These are phyloP conservation scores for human (Homo sapiens) DNA, from an alignment of 2,113 vertebrate genomes.

Conservation along the genomic window DNA sequence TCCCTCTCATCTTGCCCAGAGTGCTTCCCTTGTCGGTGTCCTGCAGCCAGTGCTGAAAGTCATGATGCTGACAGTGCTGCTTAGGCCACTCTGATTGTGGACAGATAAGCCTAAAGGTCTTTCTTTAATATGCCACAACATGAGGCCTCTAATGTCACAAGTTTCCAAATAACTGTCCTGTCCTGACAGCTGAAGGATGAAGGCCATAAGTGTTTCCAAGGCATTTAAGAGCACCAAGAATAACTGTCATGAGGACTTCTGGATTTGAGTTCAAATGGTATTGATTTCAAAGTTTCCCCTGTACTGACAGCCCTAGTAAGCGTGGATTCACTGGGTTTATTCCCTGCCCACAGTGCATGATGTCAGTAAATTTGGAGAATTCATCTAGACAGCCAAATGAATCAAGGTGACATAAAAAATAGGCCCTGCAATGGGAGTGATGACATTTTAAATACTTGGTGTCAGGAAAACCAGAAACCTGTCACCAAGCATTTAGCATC, in stretches of 20 bases:
- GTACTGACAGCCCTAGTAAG: constrained; percentile 9
- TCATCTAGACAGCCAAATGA: constrained; percentile 67
- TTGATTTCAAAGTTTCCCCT: constrained; percentile 43
- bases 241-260: constrained; percentile 14
- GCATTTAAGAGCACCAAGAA: background rate
- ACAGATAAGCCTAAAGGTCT: background rate
- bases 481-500: constrained; percentile 48
- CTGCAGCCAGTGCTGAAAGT: background rate
- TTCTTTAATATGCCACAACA: background rate
- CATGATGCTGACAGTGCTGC: background rate
- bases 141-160: background rate
- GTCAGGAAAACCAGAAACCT: constrained; percentile 61
- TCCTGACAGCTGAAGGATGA: constrained; percentile 18
- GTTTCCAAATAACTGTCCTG: background rate
- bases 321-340: constrained; percentile 56
- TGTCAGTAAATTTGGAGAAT: background rate
- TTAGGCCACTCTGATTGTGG: background rate
- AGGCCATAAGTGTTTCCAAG: background rate
- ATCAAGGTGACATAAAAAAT: constrained; percentile 62
- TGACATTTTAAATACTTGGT: constrained; percentile 63
- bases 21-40: background rate
- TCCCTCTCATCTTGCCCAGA: background rate
- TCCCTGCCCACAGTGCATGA: constrained; percentile 55
- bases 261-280: background rate
- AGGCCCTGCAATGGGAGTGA: constrained; percentile 33